phyloP scores from a whole-genome alignment of 2,113 vertebrate species.

The Onychorhynchus coronatus region DNA sequence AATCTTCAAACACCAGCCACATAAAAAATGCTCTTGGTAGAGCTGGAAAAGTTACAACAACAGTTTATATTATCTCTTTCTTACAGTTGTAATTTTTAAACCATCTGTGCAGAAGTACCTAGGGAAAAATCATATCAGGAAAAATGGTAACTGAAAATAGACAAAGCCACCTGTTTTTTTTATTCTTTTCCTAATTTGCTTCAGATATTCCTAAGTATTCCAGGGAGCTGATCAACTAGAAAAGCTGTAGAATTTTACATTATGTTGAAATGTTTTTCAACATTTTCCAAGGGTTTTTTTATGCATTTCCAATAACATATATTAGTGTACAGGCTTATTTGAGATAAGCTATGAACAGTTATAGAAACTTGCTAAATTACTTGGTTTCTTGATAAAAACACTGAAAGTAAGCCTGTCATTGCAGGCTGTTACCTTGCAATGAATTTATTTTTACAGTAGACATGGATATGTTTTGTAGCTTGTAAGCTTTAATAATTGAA shows the following conservation, averaged over 20 bases:
- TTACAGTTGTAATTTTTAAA: background rate
- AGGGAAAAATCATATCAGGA: background rate
- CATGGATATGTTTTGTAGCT: background rate
- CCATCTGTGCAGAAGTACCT: background rate
- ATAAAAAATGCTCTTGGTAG: background rate
- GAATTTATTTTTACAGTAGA: background rate
- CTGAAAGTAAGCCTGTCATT: background rate
- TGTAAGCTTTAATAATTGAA: background rate
- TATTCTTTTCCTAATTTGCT: background rate
- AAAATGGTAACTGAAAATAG: background rate
- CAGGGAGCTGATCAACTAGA: background rate
- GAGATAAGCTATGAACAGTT: background rate
- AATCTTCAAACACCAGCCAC: background rate
- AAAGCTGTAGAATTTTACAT: background rate
- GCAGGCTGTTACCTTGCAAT: background rate
- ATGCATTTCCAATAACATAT: background rate
- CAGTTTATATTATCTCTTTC: background rate
- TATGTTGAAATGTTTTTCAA: background rate
- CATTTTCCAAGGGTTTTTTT: background rate
- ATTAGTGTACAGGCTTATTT: background rate
- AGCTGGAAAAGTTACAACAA: background rate
- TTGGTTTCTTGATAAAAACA: background rate
- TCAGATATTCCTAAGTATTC: background rate
- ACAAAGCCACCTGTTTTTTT: background rate
- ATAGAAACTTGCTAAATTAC: background rate